phyloP scores from a whole-genome alignment of 2,888 invertebrate genomes.

The Callinectes sapidus region DNA sequence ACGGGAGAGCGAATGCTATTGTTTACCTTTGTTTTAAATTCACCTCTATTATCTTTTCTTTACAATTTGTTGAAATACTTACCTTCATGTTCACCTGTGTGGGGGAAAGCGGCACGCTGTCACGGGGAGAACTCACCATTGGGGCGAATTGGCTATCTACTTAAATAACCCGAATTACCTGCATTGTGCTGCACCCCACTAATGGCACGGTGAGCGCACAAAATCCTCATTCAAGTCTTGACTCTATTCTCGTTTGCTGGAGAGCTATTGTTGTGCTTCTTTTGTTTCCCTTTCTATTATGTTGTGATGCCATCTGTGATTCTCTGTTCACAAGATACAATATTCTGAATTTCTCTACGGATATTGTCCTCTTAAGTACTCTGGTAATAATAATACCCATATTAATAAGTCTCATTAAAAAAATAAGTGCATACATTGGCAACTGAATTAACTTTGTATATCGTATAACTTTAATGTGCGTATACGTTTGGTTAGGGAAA shows the following conservation, averaged over 20 bases:
- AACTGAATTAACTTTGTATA: not conserved
- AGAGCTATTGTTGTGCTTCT: not conserved
- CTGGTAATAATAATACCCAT: not conserved
- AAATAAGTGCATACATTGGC: not conserved
- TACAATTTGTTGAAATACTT: not conserved
- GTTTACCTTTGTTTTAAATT: too few species aligned
- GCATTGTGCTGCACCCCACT: not conserved
- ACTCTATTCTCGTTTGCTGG: conserved; percentile 1
- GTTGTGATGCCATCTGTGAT: conserved; percentile 5
- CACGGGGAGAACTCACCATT: not conserved
- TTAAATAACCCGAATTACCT: not conserved
- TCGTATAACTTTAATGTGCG: not conserved
- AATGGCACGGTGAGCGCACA: not conserved
- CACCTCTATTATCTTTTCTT: too few species aligned
- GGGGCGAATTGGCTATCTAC: conserved; percentile 14
- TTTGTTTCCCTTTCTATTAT: not conserved
- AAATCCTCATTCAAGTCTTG: conserved; percentile 20
- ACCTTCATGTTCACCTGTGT: not conserved
- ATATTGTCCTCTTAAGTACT: not conserved
- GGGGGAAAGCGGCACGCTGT: not conserved
- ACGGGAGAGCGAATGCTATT: too few species aligned
- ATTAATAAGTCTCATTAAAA: not conserved
- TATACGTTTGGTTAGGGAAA: not conserved
- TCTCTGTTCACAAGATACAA: not conserved
- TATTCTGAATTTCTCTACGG: not conserved